Percentiles rank a stretch among this genome's conserved stretches.
Evolutionary conservation across 1,140 invertebrate species (phyloP).

Genomic region (Asbolus verrucosus): DNA sequence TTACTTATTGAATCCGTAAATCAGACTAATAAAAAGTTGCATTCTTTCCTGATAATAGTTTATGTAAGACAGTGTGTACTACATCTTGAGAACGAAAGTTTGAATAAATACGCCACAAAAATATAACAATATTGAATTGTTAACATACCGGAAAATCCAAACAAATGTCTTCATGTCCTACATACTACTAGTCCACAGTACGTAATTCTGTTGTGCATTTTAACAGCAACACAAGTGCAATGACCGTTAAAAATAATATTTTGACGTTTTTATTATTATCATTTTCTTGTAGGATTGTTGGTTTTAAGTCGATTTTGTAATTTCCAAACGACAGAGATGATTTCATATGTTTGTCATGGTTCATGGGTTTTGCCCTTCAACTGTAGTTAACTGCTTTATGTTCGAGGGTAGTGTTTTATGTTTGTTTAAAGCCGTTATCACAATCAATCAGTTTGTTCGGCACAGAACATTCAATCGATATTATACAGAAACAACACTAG

Average conservation of each 20-base stretch:
- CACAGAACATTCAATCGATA: too few species aligned
- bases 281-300: background rate
- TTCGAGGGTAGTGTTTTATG: background rate
- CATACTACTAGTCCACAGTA: background rate
- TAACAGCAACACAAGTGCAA: constrained; percentile 10
- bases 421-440: too few species aligned
- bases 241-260: constrained; percentile 18
- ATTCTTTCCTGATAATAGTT: too few species aligned
- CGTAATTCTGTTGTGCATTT: background rate
- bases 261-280: background rate
- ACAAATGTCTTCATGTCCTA: constrained; percentile 15
- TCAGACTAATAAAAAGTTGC: too few species aligned
- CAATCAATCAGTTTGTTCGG: too few species aligned
- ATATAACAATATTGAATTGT: background rate
- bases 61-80: too few species aligned
- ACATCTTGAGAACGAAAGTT: background rate
- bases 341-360: constrained; percentile 14
- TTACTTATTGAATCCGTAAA: too few species aligned
- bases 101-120: background rate
- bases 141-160: constrained; percentile 7
- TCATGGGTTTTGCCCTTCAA: constrained; percentile 12
- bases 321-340: constrained; percentile 7
- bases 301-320: background rate
- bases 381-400: background rate
- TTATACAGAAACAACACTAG: too few species aligned